Conservation (phyloP, 1,140 invertebrate species). For the Drosophila virilis region DNA sequence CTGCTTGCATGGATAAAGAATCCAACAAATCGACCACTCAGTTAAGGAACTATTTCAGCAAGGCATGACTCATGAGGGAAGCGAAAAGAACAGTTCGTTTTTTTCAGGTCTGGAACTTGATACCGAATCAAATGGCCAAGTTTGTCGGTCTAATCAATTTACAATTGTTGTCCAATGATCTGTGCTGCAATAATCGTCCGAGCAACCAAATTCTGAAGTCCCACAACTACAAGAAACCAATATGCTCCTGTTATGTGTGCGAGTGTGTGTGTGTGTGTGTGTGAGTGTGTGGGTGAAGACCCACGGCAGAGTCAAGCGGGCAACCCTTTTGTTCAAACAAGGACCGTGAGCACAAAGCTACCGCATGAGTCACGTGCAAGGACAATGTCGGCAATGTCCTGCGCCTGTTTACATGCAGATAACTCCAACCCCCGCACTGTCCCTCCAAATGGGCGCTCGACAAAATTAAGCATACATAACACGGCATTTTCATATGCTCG, state of each 20-base stretch:
- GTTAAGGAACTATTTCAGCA: not conserved
- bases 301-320: not conserved
- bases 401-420: slow-evolving; percentile 63
- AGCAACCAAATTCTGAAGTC: slow-evolving; percentile 59
- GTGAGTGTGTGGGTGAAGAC: slow-evolving; percentile 22
- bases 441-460: not conserved
- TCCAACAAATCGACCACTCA: not conserved
- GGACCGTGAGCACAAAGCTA: slow-evolving; percentile 22
- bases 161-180: slow-evolving; percentile 75
- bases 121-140: slow-evolving; percentile 38
- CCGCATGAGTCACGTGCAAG: slow-evolving; percentile 44
- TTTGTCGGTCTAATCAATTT: slow-evolving; percentile 60
- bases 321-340: slow-evolving; percentile 21
- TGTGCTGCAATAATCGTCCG: slow-evolving; percentile 66
- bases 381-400: slow-evolving; percentile 25
- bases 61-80: not conserved
- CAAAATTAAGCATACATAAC: slow-evolving; percentile 43
- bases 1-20: not conserved
- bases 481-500: slow-evolving; percentile 32
- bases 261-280: slow-evolving; percentile 9
- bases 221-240: slow-evolving; percentile 34
- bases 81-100: not conserved
- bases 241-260: not conserved
- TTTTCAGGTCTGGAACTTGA: not conserved
- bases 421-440: slow-evolving; percentile 28